Evolutionary conservation across 2,113 vertebrate genomes (phyloP), one percentile per base, ranked within the genome.

Genomic region (Hemichromis elongatus): DNA sequence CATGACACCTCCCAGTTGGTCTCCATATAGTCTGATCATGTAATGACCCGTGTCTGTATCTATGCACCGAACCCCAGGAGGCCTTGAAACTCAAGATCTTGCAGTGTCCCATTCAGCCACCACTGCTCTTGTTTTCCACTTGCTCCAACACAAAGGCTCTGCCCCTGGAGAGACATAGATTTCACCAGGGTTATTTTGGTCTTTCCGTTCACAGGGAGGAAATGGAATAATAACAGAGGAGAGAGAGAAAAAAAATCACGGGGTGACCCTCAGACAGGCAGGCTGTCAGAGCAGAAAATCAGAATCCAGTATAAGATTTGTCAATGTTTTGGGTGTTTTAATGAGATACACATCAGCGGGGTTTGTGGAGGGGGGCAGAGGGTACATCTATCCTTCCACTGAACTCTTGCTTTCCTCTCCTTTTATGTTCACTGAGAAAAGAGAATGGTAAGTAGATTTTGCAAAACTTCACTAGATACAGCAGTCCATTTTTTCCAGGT

Each of bases 211-310:
- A 90, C 55, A 40, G 84, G 77, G 88, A 95, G 93, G 93, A 96
- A 96, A 95, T 93, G 92, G 89, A 95, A 96, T 94, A 96, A 96
- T 95, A 95, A 94, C 91, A 92, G 87, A 84, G 89, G 79, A 77
- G 40, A 82, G 70, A 90, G 79, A 88, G 89, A 80, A 85, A 73
- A 73, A 75, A 75, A 92, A 93, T 93, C 85, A 92, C 52, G 12
- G 88, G 84, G 86, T 86, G 89, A 92, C 84, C 84, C 70, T 80
- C 26, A 19, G 87, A 93, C 75, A 57, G 84, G 83, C 80, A 61
- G 52, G 16, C 75, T 77, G 47, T 66, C 81, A 86, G 75, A 80
- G 59, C 18, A 77, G 19, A 77, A 70, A 81, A 37, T 68, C 40
- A 28, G 81, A 91, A 73, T 70, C 52, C 56, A 55, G 83, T 86